Evolutionary conservation across 2,113 vertebrate species (phyloP), one percentile per base, ranked within the genome.

Genomic region (Phalacrocorax pelagicus): DNA sequence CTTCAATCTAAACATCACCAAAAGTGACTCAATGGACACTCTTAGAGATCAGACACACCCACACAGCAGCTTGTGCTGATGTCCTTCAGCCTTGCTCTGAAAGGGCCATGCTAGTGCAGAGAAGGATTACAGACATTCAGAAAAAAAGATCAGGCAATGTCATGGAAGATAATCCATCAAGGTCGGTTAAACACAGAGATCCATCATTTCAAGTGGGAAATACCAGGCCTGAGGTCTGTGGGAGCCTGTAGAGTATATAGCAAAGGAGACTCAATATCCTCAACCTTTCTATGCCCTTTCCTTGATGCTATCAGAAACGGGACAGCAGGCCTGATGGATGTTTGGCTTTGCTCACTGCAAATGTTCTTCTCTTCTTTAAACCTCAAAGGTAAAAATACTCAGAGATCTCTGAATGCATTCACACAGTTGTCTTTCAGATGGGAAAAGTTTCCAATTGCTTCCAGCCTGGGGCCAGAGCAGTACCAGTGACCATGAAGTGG

Each of bases 401-500:
- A 61, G 80, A 86, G 78, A 83, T 90, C 90, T 70, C 94, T 73
- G 62, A 80, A 74, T 94, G 1, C 1, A 42, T 83, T 90, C 87
- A 86, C 63, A 71, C 51, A 44, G 78, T 57, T 59, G 72, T 73
- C 94, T 91, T 73, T 88, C 91, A 88, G 81, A 75, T 34, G 24
- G 52, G 66, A 90, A 95, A 91, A 88, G 75, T 79, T 96, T 96
- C 88, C 92, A 88, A 72, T 88, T 86, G 85, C 26, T 88, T 88
- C 92, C 79, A 92, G 89, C 75, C 75, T 7, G 24, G 59, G 79
- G 88, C 93, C 90, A 94, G 75, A 85, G 71, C 66, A 81, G 75
- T 86, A 57, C 49, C 67, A 80, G 69, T 81, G 93, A 85, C 93
- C 86, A 95, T 72, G 86, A 88, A 87, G 80, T 44, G 88, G 80